These are phyloP conservation scores for Hydractinia echinata DNA, from an alignment of 30 jellyfish, hydroid and myxozoan genomes.

Conservation along the genomic window DNA sequence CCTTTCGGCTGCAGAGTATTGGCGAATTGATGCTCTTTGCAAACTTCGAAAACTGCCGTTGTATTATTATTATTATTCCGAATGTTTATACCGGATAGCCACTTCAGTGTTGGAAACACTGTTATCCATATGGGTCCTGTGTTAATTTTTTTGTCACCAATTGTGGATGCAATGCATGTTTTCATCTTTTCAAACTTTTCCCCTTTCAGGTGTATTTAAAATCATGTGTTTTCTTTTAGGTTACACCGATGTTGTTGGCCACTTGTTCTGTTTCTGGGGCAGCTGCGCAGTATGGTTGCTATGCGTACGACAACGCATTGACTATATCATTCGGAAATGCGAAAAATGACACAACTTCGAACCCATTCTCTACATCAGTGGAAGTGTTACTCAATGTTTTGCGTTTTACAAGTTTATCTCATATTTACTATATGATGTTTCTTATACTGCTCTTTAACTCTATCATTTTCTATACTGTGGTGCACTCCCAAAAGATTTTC, in stretches of 20 bases:
- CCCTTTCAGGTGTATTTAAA: neutral
- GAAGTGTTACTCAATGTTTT: slow-evolving; percentile 16
- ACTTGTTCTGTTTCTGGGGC: slow-evolving; percentile 36
- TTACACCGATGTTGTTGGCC: slow-evolving; percentile 23
- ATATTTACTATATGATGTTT: slow-evolving; percentile 32
- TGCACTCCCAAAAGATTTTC: slow-evolving; percentile 4
- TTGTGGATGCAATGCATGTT: too few relatives aligned
- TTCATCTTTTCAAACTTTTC: too few relatives aligned
- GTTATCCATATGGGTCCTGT: too few relatives aligned
- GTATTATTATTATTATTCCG: too few relatives aligned
- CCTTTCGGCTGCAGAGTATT: too few relatives aligned
- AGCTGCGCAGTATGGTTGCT: slow-evolving; percentile 46
- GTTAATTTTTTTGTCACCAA: too few relatives aligned
- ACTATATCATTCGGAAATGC: slow-evolving; percentile 1
- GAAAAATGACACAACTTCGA: slow-evolving; percentile 3
- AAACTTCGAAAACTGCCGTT: too few relatives aligned
- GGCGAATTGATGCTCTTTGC: too few relatives aligned
- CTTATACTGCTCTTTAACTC: slow-evolving; percentile 8
- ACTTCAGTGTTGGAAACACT: too few relatives aligned
- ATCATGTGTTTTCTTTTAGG: slow-evolving; percentile 19
- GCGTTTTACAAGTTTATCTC: slow-evolving; percentile 38
- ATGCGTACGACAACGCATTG: slow-evolving; percentile 44
- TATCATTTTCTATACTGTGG: slow-evolving; percentile 19
- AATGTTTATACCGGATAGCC: too few relatives aligned
- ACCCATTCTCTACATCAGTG: slow-evolving; percentile 28